phyloP scores from a whole-genome alignment of 2,113 vertebrate genomes.

The Pelmatolapia mariae region DNA sequence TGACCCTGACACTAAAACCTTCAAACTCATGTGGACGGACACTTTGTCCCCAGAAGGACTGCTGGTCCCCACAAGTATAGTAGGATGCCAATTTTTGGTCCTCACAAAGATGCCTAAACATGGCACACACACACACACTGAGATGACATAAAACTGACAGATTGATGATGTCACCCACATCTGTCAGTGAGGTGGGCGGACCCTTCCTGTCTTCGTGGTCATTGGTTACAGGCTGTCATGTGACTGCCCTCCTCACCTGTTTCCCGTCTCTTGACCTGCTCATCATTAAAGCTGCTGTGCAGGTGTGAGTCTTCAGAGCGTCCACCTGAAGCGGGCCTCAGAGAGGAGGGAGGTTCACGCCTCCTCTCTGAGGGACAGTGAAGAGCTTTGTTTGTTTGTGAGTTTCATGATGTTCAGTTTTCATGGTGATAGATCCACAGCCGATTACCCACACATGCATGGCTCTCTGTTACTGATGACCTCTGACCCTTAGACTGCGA shows the following conservation, averaged over 20 bases:
- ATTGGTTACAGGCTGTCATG: neutral
- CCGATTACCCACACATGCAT: neutral
- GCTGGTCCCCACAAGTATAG: neutral
- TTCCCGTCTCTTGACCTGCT: neutral
- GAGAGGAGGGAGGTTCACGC: fast-evolving
- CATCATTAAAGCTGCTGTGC: neutral
- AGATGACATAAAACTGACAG: neutral
- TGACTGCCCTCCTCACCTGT: neutral
- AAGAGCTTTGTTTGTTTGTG: neutral
- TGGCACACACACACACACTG: neutral
- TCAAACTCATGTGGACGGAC: neutral
- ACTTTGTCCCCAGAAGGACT: neutral
- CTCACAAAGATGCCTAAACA: neutral
- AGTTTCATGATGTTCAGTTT: neutral
- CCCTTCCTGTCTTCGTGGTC: neutral
- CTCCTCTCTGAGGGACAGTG: neutral
- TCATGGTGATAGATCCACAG: neutral
- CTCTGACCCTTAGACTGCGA: neutral
- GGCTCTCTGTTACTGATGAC: neutral
- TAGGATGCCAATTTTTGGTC: neutral
- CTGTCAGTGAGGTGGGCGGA: neutral
- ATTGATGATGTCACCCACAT: neutral
- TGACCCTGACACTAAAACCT: neutral
- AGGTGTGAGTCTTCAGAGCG: neutral
- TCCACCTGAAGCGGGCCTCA: neutral